Percentiles rank a stretch among this genome's conserved stretches.
Conservation (phyloP, 2,113 vertebrate species). For the Meles meles region DNA sequence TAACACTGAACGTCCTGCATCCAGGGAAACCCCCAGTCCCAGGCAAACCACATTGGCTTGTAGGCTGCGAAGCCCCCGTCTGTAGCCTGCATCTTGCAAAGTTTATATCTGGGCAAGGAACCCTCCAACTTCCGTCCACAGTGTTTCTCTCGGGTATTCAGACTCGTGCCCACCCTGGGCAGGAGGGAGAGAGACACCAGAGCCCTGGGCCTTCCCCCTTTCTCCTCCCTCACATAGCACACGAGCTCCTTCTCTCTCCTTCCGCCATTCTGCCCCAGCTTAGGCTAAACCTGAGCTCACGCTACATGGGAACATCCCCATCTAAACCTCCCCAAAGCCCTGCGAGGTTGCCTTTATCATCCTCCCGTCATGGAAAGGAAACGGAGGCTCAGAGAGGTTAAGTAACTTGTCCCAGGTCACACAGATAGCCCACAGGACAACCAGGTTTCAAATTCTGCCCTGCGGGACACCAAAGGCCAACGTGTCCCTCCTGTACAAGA, state of each 20-base stretch:
- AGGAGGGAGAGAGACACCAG: neutral
- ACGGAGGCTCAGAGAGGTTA: neutral
- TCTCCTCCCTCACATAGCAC: neutral
- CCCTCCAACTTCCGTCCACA: neutral
- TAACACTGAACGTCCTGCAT: neutral
- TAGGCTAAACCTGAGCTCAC: neutral
- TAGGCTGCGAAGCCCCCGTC: too few species aligned
- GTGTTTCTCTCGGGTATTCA: neutral
- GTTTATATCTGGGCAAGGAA: neutral
- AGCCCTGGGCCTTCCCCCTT: neutral
- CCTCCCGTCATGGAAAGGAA: neutral
- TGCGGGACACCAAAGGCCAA: neutral
- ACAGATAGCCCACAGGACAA: neutral
- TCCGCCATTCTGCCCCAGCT: neutral
- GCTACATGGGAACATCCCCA: neutral
- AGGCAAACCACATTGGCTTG: neutral
- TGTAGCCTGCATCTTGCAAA: neutral
- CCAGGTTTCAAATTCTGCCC: neutral
- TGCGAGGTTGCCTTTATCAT: neutral
- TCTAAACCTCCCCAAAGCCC: neutral
- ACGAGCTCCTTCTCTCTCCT: neutral
- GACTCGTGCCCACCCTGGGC: neutral
- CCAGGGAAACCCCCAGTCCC: neutral
- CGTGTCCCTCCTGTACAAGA: neutral
- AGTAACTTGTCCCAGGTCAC: neutral